phyloP scores from a whole-genome alignment of 2,888 invertebrate species.

The Shargacucullia verbasci region DNA sequence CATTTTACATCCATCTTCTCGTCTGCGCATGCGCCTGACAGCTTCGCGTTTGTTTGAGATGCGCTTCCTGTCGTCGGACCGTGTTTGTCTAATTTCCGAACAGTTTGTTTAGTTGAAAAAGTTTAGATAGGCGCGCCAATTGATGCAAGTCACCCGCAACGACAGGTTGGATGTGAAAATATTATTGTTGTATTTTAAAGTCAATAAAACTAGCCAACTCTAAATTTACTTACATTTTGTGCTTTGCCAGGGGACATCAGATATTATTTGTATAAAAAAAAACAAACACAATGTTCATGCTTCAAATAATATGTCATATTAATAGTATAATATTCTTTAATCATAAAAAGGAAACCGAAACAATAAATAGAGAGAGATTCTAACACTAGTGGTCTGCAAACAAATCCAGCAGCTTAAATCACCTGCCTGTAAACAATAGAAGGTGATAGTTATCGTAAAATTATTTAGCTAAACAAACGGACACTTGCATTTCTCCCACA shows the following conservation, averaged over 20 bases:
- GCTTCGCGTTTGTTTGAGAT: conserved; percentile 67
- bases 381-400: conserved; percentile 19
- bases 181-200: conserved; percentile 45
- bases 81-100: conserved; percentile 80
- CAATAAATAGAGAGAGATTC: conserved; percentile 11
- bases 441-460: conserved; percentile 68
- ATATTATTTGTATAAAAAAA: conserved; percentile 15
- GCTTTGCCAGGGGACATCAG: conserved; percentile 8
- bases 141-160: conserved; percentile 76
- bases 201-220: conserved; percentile 63
- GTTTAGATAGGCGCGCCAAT: conserved; percentile 71
- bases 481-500: conserved; percentile 68
- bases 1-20: conserved; percentile 61
- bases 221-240: neutral
- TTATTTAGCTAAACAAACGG: conserved; percentile 80
- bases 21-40: conserved; percentile 59
- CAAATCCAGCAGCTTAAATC: conserved; percentile 50
- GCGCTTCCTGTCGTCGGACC: conserved; percentile 65
- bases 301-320: too few relatives aligned
- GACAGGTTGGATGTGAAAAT: conserved; percentile 48
- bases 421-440: conserved; percentile 57
- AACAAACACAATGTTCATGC: conserved; percentile 6
- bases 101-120: conserved; percentile 73
- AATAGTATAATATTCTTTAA: conserved; percentile 3
- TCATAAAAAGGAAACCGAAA: conserved; percentile 4